Evolutionary conservation across 1,140 invertebrate species (phyloP), one percentile per base, ranked within the genome.

Genomic region (Meteorus sp.): DNA sequence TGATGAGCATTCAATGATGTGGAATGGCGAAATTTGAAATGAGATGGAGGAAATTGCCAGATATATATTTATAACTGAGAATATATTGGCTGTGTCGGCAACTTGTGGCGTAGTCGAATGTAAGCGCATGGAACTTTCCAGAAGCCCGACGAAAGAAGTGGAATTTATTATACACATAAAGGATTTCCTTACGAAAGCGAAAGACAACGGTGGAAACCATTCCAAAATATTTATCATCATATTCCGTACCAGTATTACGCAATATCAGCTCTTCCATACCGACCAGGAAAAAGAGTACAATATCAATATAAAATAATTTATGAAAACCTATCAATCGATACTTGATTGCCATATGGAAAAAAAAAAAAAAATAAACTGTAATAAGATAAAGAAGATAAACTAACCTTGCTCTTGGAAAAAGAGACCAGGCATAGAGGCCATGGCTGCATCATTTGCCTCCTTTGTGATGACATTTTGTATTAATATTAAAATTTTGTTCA

Each of bases 381-480:
- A 20, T 25, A 20, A 48, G 27, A 37, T 33, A 35, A 23, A 37
- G 22, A 56, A 23, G 41, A 29, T 45, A 25, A 17, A 64, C 74
- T 75, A 74, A 79, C 77, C 74, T 75, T 76, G 33, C 66, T 47
- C 60, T 70, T 75, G 48, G 69, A 53, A 56, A 76, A 68, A 51
- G 69, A 60, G 60, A 75, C 59, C 52, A 79, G 60, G 54, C 73
- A 78, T 35, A 78, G 58, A 19, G 77, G 77, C 77, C 77, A 79
- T 73, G 75, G 75, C 48, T 78, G 76, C 73, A 79, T 76, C 60
- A 78, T 78, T 56, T 76, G 75, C 56, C 72, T 71, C 52, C 70
- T 72, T 33, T 69, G 64, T 11, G 73, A 70, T 45, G 73, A 61
- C 75, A 74, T 77, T 56, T 55, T 64, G 20, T 37, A 27, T 39